phyloP scores from a whole-genome alignment of 2,113 vertebrate species.

The Larimichthys crocea region DNA sequence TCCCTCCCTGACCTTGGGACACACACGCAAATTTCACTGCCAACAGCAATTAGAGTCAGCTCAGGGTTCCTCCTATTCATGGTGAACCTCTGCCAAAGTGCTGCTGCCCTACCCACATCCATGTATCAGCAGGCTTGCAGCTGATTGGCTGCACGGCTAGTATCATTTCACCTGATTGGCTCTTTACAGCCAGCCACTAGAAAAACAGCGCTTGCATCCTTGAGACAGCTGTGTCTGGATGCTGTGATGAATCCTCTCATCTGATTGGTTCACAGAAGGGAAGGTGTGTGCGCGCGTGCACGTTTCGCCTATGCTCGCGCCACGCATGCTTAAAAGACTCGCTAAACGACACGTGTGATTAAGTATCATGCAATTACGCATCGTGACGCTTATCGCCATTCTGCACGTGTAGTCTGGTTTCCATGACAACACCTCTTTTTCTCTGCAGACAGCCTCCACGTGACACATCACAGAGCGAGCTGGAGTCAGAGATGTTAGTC shows the following conservation, averaged over 20 bases:
- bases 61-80: constrained; percentile 42
- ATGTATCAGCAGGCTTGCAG: constrained; percentile 27
- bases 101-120: constrained; percentile 48
- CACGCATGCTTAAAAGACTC: neutral
- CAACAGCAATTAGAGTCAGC: constrained; percentile 51
- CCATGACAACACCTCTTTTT: constrained; percentile 69
- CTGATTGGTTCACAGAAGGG: constrained; percentile 57
- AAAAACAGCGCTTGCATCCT: constrained; percentile 26
- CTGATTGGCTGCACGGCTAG: constrained; percentile 60
- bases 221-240: constrained; percentile 35
- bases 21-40: neutral
- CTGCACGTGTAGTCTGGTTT: constrained; percentile 66
- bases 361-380: neutral
- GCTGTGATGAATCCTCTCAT: constrained; percentile 5
- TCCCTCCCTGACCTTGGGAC: constrained; percentile 48
- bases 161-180: constrained; percentile 45
- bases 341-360: neutral
- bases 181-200: neutral
- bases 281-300: constrained; percentile 55
- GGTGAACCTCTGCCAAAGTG: constrained; percentile 39
- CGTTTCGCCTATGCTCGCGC: neutral
- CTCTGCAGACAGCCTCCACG: constrained; percentile 66
- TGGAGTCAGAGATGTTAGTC: constrained; percentile 36
- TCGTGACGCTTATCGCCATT: neutral
- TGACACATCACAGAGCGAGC: constrained; percentile 60